Conservation (phyloP, 2,888 invertebrate genomes). For the Hydrotaea cyrtoneurina region DNA sequence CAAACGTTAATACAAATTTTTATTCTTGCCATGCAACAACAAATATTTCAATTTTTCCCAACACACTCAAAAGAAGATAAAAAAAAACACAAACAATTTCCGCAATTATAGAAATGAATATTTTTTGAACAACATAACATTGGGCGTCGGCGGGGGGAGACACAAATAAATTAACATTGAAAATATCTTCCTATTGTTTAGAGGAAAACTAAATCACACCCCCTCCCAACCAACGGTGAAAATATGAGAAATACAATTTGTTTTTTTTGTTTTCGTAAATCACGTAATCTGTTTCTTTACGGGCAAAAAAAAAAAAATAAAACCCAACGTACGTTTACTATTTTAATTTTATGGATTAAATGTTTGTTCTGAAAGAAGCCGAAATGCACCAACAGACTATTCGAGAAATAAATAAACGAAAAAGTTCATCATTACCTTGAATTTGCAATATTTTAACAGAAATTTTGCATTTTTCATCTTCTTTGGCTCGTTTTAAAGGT, state of each 20-base stretch:
- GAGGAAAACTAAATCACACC: constrained; percentile 9
- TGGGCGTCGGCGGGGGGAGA: background rate
- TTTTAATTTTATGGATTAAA: background rate
- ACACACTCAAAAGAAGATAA: too few species aligned
- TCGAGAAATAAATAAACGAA: background rate
- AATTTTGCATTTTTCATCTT: constrained; percentile 26
- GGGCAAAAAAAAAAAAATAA: background rate
- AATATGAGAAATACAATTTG: background rate
- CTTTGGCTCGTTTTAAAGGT: constrained; percentile 11
- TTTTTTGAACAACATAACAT: background rate
- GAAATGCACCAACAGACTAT: too few species aligned
- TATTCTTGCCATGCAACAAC: background rate
- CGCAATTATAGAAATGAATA: constrained; percentile 42
- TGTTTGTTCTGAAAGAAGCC: too few species aligned
- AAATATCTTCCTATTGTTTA: constrained; percentile 60
- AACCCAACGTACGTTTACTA: background rate
- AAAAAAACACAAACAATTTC: constrained; percentile 49
- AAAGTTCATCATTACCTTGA: constrained; percentile 5
- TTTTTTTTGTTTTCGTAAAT: too few species aligned
- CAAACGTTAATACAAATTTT: background rate
- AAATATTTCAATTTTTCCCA: constrained; percentile 49
- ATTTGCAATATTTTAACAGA: constrained; percentile 16
- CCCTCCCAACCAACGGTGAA: background rate
- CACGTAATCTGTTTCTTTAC: background rate
- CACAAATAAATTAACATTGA: constrained; percentile 56